These are phyloP conservation scores for Tadarida brasiliensis DNA, from an alignment of 2,797 vertebrate species.

Conservation along the genomic window DNA sequence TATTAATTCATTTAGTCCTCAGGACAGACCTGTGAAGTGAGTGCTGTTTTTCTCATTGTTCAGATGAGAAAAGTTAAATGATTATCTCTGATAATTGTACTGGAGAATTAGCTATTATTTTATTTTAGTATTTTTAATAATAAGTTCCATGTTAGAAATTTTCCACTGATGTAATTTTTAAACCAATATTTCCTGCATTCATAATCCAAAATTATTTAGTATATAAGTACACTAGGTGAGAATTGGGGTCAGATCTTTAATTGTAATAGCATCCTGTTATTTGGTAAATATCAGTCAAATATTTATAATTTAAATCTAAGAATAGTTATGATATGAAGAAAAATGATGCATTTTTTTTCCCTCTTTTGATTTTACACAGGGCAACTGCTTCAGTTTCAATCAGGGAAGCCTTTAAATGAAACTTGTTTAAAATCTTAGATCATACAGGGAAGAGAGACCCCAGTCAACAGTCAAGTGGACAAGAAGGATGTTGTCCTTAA, in stretches of 20 bases:
- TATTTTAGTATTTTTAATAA: background rate
- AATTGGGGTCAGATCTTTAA: constrained; percentile 29
- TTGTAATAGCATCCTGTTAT: background rate
- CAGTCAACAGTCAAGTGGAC: constrained; percentile 55
- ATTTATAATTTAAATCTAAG: constrained; percentile 11
- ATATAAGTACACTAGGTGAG: background rate
- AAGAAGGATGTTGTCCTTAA: constrained; percentile 84
- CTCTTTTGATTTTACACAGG: constrained; percentile 57
- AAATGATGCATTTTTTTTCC: constrained; percentile 54
- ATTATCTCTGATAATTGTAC: background rate
- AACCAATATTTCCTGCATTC: background rate
- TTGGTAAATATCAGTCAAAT: constrained; percentile 43
- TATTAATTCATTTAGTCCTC: background rate
- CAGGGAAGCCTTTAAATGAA: constrained; percentile 65
- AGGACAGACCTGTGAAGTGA: background rate
- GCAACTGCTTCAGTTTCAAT: constrained; percentile 44
- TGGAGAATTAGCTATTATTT: background rate
- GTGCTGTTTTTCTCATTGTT: background rate
- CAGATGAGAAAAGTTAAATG: background rate
- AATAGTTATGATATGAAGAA: background rate
- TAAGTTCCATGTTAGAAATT: background rate
- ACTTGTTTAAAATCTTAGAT: background rate
- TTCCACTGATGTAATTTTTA: background rate
- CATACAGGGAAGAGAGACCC: constrained; percentile 42
- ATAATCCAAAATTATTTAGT: constrained; percentile 7